Base-by-base conservation (phyloP, 2,113 vertebrate species). In the Lamprologus speciosus region DNA sequence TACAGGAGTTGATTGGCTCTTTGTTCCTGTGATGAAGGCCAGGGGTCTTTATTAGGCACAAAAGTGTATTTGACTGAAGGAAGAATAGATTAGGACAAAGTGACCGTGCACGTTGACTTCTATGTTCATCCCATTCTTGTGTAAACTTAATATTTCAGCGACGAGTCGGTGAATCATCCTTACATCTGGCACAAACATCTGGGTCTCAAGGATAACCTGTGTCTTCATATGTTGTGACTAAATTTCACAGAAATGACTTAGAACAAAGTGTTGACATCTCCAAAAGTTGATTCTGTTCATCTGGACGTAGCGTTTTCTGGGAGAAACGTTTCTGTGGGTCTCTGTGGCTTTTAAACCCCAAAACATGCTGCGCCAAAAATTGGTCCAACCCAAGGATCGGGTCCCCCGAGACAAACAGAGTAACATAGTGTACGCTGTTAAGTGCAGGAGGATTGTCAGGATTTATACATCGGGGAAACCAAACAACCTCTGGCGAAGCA, bases 121-220 rank as follows among this genome's bases (percentile, higher is more conserved):
- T 19, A 2, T 2, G 14, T 50, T 50, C 42, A 31, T 47, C 21
- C 21, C 8, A 26, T 45, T 45, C 37, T 45, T 19, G 70, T 75
- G 70, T 19, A 31, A 78, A 50, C 6, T 0, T 3, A 50, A 0
- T 50, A 50, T 75, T 50, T 75, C 42, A 50, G 42, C 6, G 23
- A 47, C 9, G 9, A 26, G 14, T 47, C 5, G 1, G 16, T 26
- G 23, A 23, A 28, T 7, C 23, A 19, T 50, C 42, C 16, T 73
- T 31, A 19, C 9, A 28, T 2, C 40, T 45, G 42, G 23, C 70
- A 47, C 42, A 75, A 75, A 75, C 42, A 75, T 47, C 23, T 17
- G 14, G 9, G 9, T 47, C 14, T 75, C 40, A 19, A 47, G 23
- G 40, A 47, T 19, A 26, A 75, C 21, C 40, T 75, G 68, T 5